These are phyloP conservation scores for Brenthis hecate DNA, from an alignment of 2,888 invertebrate genomes.

Conservation along the genomic window DNA sequence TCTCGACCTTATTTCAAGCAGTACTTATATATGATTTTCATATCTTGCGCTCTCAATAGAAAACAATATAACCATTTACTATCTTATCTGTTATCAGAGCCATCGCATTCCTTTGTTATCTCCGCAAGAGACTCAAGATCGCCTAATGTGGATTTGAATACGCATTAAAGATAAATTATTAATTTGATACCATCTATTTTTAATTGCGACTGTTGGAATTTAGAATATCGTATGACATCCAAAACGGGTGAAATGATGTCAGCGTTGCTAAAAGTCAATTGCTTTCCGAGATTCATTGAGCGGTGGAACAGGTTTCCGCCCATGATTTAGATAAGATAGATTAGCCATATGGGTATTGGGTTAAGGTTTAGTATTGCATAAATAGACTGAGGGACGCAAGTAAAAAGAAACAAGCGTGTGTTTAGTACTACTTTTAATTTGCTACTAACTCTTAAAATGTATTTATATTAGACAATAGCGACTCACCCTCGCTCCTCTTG, in stretches of 20 bases:
- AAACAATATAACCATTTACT: constrained; percentile 65
- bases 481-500: too few relatives aligned
- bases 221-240: constrained; percentile 23
- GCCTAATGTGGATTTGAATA: constrained; percentile 68
- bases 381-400: too few relatives aligned
- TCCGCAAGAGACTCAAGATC: constrained; percentile 56
- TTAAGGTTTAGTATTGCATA: too few relatives aligned
- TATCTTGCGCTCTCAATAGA: constrained; percentile 60
- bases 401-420: too few relatives aligned
- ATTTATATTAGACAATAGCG: too few relatives aligned
- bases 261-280: constrained; percentile 34
- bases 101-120: constrained; percentile 73
- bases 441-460: too few relatives aligned
- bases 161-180: constrained; percentile 65
- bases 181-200: constrained; percentile 61
- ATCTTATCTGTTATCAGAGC: constrained; percentile 66
- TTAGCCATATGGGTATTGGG: too few relatives aligned
- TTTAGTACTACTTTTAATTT: too few relatives aligned
- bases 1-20: constrained; percentile 23
- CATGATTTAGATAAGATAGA: constrained; percentile 27
- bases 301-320: constrained; percentile 28
- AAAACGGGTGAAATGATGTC: constrained; percentile 32
- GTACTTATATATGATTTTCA: constrained; percentile 34
- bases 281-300: constrained; percentile 34
- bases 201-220: constrained; percentile 40